A percentile compares a stretch with the other conserved stretches of the same genome.
Conservation (phyloP, 2,888 invertebrate species). For the Xestoiulus laeticollis region DNA sequence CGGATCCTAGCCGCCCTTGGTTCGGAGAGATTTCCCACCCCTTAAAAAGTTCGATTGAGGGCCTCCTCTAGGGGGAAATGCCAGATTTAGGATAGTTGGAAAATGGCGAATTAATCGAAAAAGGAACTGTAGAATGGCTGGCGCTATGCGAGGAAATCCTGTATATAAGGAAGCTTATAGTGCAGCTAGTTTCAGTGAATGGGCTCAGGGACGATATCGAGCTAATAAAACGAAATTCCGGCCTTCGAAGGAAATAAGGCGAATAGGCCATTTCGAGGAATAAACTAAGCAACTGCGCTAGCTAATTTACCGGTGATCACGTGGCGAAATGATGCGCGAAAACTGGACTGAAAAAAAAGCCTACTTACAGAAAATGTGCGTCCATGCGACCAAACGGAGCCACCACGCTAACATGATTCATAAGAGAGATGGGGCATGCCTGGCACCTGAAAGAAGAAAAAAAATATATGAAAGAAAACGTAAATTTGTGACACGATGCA, state of each 20-base stretch:
- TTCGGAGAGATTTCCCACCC: neutral
- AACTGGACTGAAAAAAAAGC: neutral
- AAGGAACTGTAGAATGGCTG: neutral
- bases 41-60: neutral
- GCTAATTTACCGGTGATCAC: neutral
- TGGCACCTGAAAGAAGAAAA: slow-evolving; percentile 25
- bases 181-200: neutral
- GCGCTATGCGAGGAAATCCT: neutral
- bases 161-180: neutral
- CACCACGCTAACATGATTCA: slow-evolving; percentile 43
- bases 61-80: neutral
- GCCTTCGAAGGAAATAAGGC: neutral
- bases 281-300: neutral
- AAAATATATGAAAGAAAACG: neutral
- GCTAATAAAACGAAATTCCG: slow-evolving; percentile 34
- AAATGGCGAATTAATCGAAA: slow-evolving; percentile 28
- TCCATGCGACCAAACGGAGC: slow-evolving; percentile 25
- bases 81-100: neutral
- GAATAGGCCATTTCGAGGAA: neutral
- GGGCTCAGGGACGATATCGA: neutral
- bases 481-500: neutral
- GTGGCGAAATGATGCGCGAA: neutral
- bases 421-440: slow-evolving; percentile 9
- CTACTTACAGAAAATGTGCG: slow-evolving; percentile 27
- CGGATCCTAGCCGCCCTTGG: neutral